Percentiles rank a stretch among this genome's conserved stretches.
Evolutionary conservation across 2,113 vertebrate genomes (phyloP).

Genomic region (Burhinus oedicnemus): DNA sequence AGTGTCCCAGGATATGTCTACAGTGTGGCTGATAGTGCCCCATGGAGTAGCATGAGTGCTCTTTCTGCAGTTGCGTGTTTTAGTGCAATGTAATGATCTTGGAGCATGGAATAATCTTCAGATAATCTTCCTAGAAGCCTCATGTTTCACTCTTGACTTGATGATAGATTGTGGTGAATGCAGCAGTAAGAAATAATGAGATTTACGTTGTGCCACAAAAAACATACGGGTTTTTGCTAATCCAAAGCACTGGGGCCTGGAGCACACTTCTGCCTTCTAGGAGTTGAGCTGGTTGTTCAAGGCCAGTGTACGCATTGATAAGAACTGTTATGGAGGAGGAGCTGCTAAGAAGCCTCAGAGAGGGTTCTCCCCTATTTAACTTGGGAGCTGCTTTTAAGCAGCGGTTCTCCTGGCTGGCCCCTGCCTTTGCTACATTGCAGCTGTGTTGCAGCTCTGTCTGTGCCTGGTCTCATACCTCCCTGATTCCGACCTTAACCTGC

Average conservation of each 20-base stretch:
- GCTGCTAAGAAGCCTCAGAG: not conserved
- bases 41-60: not conserved
- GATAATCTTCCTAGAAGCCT: not conserved
- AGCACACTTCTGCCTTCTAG: not conserved
- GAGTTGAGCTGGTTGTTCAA: not conserved
- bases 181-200: not conserved
- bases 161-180: not conserved
- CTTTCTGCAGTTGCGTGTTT: not conserved
- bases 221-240: not conserved
- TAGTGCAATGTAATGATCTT: not conserved
- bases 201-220: not conserved
- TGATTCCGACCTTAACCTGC: not conserved
- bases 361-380: not conserved
- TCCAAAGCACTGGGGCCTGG: not conserved
- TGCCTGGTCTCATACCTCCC: not conserved
- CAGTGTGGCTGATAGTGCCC: not conserved
- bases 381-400: not conserved
- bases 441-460: not conserved
- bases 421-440: not conserved
- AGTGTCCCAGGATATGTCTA: accelerated
- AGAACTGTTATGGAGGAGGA: accelerated
- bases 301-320: not conserved
- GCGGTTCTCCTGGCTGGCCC: not conserved
- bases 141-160: not conserved
- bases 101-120: not conserved